Evolutionary conservation across 2,888 invertebrate species (phyloP).

Genomic region (Drosophila subquinaria): DNA sequence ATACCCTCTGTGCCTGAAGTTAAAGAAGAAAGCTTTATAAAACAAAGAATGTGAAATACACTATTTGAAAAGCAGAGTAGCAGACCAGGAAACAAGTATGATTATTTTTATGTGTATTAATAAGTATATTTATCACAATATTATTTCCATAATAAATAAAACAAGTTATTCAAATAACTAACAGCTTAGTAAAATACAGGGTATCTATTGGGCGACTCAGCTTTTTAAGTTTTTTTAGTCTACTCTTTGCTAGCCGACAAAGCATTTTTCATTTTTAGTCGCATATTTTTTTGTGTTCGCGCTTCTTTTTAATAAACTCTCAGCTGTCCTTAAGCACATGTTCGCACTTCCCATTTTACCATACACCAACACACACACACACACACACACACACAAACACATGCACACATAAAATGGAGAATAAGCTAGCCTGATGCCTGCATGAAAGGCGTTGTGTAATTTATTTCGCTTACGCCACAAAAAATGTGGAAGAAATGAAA

Average conservation of each 20-base stretch:
- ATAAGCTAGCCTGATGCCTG: slow-evolving; percentile 31
- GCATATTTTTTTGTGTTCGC: slow-evolving; percentile 42
- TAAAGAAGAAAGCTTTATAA: neutral
- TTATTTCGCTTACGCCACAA: slow-evolving; percentile 55
- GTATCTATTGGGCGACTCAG: neutral
- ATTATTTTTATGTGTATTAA: too few species aligned
- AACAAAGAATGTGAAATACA: neutral
- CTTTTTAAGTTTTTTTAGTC: neutral
- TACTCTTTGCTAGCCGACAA: slow-evolving; percentile 36
- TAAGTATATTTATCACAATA: too few species aligned
- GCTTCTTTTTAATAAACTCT: slow-evolving; percentile 74
- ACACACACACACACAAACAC: slow-evolving; percentile 5
- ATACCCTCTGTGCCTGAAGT: slow-evolving; percentile 11
- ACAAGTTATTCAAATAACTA: neutral
- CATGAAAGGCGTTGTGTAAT: slow-evolving; percentile 59
- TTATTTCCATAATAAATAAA: too few species aligned
- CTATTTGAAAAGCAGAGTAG: neutral
- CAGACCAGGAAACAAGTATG: neutral
- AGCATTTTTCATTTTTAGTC: slow-evolving; percentile 75
- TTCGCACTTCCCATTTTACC: slow-evolving; percentile 57
- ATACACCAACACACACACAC: slow-evolving; percentile 25
- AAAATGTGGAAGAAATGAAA: slow-evolving; percentile 14
- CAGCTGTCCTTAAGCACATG: slow-evolving; percentile 61
- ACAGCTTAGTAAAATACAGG: neutral
- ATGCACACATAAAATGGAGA: slow-evolving; percentile 3